phyloP scores from a whole-genome alignment of 1,140 invertebrate species.

The Brachionus paranguensis region DNA sequence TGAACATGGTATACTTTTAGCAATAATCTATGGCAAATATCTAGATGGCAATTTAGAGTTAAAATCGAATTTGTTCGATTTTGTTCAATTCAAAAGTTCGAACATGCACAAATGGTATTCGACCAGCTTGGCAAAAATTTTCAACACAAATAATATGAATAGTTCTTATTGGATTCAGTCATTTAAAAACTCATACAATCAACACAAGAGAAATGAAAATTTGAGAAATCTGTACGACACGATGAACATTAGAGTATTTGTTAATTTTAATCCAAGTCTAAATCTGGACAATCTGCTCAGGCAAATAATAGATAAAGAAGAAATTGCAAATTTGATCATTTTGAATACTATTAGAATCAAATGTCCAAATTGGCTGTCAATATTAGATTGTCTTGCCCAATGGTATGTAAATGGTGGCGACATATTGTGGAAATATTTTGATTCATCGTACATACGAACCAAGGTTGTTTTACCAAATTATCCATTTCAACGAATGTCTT shows the following conservation, averaged over 20 bases:
- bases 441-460: not conserved
- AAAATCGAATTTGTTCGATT: not conserved
- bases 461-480: not conserved
- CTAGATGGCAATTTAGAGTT: not conserved
- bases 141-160: not conserved
- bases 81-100: not conserved
- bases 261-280: not conserved
- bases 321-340: not conserved
- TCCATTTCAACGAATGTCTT: not conserved
- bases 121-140: not conserved
- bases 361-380: not conserved
- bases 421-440: not conserved
- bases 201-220: not conserved
- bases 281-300: not conserved
- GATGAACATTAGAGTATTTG: not conserved
- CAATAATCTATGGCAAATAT: not conserved
- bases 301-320: not conserved
- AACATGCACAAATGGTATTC: not conserved
- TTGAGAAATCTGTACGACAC: not conserved
- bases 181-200: not conserved
- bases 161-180: not conserved
- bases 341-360: not conserved
- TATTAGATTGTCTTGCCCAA: not conserved
- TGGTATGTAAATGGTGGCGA: not conserved
- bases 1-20: not conserved